Evolutionary conservation across 37 sponge, comb jelly and placozoan genomes (phyloP), one percentile per base, ranked within the genome.

Genomic region (Spongilla lacustris): DNA sequence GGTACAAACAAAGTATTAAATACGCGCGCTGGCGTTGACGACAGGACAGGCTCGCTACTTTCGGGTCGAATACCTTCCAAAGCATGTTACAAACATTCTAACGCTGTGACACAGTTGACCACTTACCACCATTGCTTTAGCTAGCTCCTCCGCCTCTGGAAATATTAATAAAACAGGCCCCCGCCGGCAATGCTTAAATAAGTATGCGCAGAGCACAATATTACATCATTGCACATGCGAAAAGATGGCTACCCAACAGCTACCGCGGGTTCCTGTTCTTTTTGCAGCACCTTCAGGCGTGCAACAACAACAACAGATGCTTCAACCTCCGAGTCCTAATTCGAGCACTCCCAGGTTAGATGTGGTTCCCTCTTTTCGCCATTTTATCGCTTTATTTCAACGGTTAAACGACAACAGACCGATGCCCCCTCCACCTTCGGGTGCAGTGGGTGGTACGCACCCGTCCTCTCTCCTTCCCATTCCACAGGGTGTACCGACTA

Each of bases 391-490:
- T 30, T 75, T 36, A 27, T 36, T 25, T 48, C 3, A 38, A 38
- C 2, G 5, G 33, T 36, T 11, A 35, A 48, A 29, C 78, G 19
- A 58, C 58, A 8, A 17, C 58, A 58, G 58, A 58, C 58, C 58
- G 58, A 58, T 58, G 58, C 58, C 19, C 58, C 58, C 58, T 58
- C 19, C 58, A 58, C 58, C 58, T 58, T 58, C 58, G 58, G 58
- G 58, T 58, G 58, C 58, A 17, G 21, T 14, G 58, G 58, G 58
- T 17, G 58, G 19, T 58, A 10, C 80, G 2, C 32, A 32, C 67
- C 80, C 68, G 31, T 66, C 80, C 67, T 49, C 80, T 30, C 80
- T 80, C 80, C 48, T 80, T 80, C 80, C 80, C 80, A 80, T 66
- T 66, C 67, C 33, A 66, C 33, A 34, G 35, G 31, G 76, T 75